Base-by-base conservation (phyloP, 2,888 invertebrate species). In the Eristalinus aeneus region DNA sequence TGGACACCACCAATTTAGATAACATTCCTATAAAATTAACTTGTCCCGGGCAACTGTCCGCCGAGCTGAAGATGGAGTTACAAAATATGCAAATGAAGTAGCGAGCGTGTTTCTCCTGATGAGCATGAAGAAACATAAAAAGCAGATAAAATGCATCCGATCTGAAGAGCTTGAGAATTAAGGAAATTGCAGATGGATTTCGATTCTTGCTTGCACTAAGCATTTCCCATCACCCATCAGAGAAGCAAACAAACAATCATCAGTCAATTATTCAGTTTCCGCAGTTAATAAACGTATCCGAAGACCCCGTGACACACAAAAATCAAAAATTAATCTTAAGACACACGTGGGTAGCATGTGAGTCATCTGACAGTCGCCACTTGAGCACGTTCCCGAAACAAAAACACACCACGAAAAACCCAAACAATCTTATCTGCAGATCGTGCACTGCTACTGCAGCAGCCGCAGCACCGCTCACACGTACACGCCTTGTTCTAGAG, bases 321-420 rank as follows among this genome's bases (percentile, higher is more conserved):
- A 23, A 56, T 56, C 23, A 23, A 56, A 23, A 56, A 56, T 23
- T 23, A 22, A 22, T 23, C 22, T 56, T 22, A 23, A 56, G 12
- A 56, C 23, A 61, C 27, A 63, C 61, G 32, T 34, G 53, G 61
- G 11, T 63, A 71, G 39, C 61, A 76, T 65, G 56, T 58, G 60
- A 81, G 65, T 67, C 68, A 63, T 73, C 68, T 76, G 71, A 54
- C 65, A 76, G 61, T 67, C 76, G 65, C 65, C 72, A 65, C 78
- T 72, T 72, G 56, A 53, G 32, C 72, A 72, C 61, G 72, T 63
- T 31, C n/a, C 36, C 23, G 23, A 56, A 56, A 56, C 22, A 69
- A 27, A 56, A 58, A 58, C 36, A 69, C 56, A 67, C 54, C 34
- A 71, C 58, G 23, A 54, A 54, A 20, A 27, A 39, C 27, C 46